Evolutionary conservation across 1,140 invertebrate species (phyloP).

Genomic region (Drosophila orosa): DNA sequence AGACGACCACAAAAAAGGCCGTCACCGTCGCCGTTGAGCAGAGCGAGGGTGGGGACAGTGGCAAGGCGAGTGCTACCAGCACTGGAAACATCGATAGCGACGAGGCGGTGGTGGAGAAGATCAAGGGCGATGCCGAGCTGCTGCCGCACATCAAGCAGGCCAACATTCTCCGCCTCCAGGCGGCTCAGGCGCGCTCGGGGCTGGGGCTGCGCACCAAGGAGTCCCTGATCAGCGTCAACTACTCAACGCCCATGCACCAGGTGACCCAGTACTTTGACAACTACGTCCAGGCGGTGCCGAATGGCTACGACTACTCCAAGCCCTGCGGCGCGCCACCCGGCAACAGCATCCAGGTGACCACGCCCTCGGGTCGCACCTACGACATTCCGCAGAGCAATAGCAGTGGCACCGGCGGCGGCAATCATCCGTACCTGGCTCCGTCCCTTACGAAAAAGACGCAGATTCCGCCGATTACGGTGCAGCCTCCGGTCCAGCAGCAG

Average conservation of each 20-base stretch:
- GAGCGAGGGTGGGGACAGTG: conserved; percentile 2
- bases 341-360: conserved; percentile 73
- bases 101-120: conserved; percentile 72
- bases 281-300: conserved; percentile 68
- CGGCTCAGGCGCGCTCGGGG: conserved; percentile 28
- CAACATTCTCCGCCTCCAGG: conserved; percentile 68
- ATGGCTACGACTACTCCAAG: conserved; percentile 76
- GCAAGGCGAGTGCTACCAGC: not conserved
- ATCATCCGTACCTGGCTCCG: conserved; percentile 75
- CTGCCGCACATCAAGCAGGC: conserved; percentile 68
- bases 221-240: conserved; percentile 70
- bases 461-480: conserved; percentile 38
- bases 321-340: conserved; percentile 45
- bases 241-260: conserved; percentile 74
- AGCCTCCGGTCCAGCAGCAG: conserved; percentile 37
- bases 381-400: conserved; percentile 77
- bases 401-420: conserved; percentile 67
- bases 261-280: conserved; percentile 76
- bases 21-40: conserved; percentile 11
- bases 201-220: conserved; percentile 52
- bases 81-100: conserved; percentile 50
- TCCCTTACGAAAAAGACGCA: conserved; percentile 61
- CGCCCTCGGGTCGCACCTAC: conserved; percentile 74
- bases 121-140: conserved; percentile 79
- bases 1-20: conserved; percentile 34